These are phyloP conservation scores for Chrysemys picta DNA, from an alignment of 2,113 vertebrate species.

Conservation along the genomic window DNA sequence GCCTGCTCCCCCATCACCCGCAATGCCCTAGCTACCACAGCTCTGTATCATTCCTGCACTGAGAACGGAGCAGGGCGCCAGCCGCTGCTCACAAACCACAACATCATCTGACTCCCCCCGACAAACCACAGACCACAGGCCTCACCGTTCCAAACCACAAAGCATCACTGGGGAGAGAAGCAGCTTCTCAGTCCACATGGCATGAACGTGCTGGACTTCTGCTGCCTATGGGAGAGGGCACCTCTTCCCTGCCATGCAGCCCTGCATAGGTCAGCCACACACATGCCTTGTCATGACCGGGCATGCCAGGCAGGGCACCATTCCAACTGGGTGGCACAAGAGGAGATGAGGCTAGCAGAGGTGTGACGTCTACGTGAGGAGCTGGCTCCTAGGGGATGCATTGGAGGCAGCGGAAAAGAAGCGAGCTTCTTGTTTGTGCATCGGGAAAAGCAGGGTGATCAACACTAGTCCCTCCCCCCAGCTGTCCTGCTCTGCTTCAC, in stretches of 20 bases:
- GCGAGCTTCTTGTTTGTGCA: background rate
- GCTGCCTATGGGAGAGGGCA: background rate
- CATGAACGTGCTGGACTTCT: background rate
- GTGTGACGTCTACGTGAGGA: rapidly evolving
- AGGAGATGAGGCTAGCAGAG: background rate
- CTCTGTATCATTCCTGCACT: background rate
- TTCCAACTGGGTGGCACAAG: background rate
- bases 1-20: rapidly evolving
- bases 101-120: slow-evolving; percentile 31
- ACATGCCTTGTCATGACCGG: background rate
- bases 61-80: slow-evolving; percentile 4
- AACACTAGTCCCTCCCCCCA: background rate
- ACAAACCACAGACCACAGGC: slow-evolving; percentile 68
- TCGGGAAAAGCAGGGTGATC: background rate
- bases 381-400: background rate
- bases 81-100: slow-evolving; percentile 55
- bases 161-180: background rate
- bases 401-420: background rate
- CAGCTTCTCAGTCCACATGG: background rate
- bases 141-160: slow-evolving; percentile 50
- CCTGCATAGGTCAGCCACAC: background rate
- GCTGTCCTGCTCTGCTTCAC: background rate
- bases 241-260: background rate
- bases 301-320: background rate
- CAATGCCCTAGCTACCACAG: background rate